Base-by-base conservation (phyloP, 2,888 invertebrate genomes). In the Eupithecia dodoneata region DNA sequence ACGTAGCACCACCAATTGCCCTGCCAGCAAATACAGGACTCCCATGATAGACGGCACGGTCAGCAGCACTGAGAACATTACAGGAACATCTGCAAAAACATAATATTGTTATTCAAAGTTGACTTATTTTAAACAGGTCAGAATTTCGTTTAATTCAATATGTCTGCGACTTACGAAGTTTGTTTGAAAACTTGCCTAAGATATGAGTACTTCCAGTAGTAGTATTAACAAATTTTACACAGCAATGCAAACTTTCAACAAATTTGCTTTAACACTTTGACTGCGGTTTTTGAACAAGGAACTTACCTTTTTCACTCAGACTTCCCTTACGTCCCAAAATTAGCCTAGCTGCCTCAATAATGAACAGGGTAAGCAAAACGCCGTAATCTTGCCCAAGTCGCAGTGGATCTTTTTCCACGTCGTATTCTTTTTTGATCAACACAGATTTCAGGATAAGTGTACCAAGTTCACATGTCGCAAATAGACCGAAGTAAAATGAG, bases 241-340 rank as follows among this genome's bases (percentile, higher is more conserved):
- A 5, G 15, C 3, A 52, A 15, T n/a, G 52, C n/a, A 6, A 4
- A 6, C 5, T 52, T 52, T 15, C 2, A n/a, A 52, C 4, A n/a
- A 52, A 55, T n/a, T 9, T 10, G 18, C 59, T n/a, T 3, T 10
- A 59, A 45, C n/a, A n/a, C n/a, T n/a, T n/a, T n/a, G n/a, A n/a
- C n/a, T n/a, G n/a, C n/a, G n/a, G n/a, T n/a, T n/a, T n/a, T n/a
- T 45, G 7, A 45, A 69, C 15, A 45, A 10, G 18, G 69, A 18
- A 44, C 80, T 82, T 90, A 96, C 96, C 96, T 89, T 96, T 96
- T 90, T 98, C 98, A 76, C 97, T 97, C 73, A 98, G 94, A 91
- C 98, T 98, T 84, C 99, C 99, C 92, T 97, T 98, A 85, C 98
- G 96, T 67, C 98, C 99, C 86, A 98, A 95, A 87, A 97, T 96